Conservation (phyloP, 2,113 vertebrate species). For the Lepus timidus region DNA sequence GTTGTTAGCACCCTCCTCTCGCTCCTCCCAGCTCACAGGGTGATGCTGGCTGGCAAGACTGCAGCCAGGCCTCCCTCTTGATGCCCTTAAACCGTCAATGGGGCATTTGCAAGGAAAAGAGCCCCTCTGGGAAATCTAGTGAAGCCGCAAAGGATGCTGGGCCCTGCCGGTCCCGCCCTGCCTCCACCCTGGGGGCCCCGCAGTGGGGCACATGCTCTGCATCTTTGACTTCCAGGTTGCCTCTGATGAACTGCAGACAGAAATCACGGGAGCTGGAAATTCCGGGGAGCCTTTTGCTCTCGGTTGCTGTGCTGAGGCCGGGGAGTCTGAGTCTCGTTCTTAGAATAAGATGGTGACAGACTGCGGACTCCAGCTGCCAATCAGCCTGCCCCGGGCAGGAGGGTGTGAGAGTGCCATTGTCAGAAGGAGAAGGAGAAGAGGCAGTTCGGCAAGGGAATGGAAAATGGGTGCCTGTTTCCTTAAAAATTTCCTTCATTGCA, state of each 20-base stretch:
- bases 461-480: not conserved
- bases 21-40: fast-evolving
- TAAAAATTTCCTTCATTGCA: not conserved
- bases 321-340: not conserved
- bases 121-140: not conserved
- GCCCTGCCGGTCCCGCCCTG: fast-evolving
- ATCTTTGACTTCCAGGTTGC: not conserved
- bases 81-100: not conserved
- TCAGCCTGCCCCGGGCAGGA: not conserved
- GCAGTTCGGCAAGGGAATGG: not conserved
- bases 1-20: fast-evolving
- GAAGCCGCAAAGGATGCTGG: not conserved
- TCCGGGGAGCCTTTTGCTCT: not conserved
- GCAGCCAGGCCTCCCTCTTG: not conserved
- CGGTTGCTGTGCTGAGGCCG: not conserved
- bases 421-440: not conserved
- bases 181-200: fast-evolving
- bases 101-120: not conserved
- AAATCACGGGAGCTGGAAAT: conserved; percentile 62
- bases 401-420: not conserved
- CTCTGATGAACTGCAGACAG: not conserved
- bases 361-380: not conserved
- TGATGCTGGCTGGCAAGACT: not conserved
- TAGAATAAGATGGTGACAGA: conserved; percentile 49
- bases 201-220: not conserved